phyloP scores from a whole-genome alignment of 2,888 invertebrate species.

The Dryobotodes eremita region DNA sequence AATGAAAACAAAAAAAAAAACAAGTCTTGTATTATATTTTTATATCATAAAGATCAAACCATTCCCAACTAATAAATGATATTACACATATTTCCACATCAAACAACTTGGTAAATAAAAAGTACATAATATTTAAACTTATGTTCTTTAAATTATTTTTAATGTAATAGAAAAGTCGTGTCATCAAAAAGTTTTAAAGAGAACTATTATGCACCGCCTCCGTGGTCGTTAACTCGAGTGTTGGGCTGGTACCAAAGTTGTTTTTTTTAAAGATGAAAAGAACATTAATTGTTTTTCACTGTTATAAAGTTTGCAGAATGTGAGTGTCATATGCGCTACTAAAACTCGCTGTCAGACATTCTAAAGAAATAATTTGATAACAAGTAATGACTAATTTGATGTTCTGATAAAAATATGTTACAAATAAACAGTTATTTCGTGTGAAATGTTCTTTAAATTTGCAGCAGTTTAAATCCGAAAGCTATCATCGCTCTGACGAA shows the following conservation, averaged over 20 bases:
- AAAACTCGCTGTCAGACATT: slow-evolving; percentile 41
- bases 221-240: slow-evolving; percentile 70
- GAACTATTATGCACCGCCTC: slow-evolving; percentile 71
- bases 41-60: slow-evolving; percentile 57
- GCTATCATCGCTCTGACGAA: slow-evolving; percentile 37
- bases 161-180: slow-evolving; percentile 68
- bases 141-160: slow-evolving; percentile 60
- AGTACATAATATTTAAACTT: slow-evolving; percentile 58
- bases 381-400: slow-evolving; percentile 54
- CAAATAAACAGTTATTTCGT: slow-evolving; percentile 40
- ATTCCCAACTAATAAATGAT: slow-evolving; percentile 64
- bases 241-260: slow-evolving; percentile 67
- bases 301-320: slow-evolving; percentile 60
- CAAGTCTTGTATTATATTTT: slow-evolving; percentile 29
- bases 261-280: slow-evolving; percentile 70
- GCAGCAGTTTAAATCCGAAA: slow-evolving; percentile 32
- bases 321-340: slow-evolving; percentile 38
- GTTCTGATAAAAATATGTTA: slow-evolving; percentile 33
- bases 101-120: slow-evolving; percentile 64
- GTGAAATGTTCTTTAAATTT: slow-evolving; percentile 26
- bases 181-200: slow-evolving; percentile 69
- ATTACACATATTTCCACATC: slow-evolving; percentile 63
- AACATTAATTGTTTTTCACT: slow-evolving; percentile 61
- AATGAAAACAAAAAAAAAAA: slow-evolving; percentile 54
- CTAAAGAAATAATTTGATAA: slow-evolving; percentile 52